A percentile compares a stretch with the other conserved stretches of the same genome.
phyloP scores from a whole-genome alignment of 64 coral and sea anemone genomes.

The Montipora efflorescens region DNA sequence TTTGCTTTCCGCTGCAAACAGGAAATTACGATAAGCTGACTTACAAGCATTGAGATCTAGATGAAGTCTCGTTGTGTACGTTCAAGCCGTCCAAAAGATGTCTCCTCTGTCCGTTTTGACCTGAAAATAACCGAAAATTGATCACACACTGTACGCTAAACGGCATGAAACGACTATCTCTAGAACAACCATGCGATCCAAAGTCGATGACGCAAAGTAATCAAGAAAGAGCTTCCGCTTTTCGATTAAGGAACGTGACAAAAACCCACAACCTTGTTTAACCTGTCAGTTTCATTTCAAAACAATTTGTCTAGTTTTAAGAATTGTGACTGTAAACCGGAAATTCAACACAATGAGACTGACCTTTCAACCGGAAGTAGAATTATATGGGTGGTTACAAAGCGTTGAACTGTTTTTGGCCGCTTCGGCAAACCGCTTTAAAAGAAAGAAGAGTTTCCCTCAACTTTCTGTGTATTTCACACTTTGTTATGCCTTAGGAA shows the following conservation, averaged over 20 bases:
- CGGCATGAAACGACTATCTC: background rate
- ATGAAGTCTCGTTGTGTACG: background rate
- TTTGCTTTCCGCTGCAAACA: background rate
- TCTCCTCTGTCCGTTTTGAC: background rate
- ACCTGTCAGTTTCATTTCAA: conserved; percentile 23
- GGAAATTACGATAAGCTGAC: background rate
- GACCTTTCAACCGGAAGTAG: conserved; percentile 2
- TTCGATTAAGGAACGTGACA: conserved; percentile 23
- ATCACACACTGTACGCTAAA: background rate
- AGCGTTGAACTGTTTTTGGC: conserved; percentile 24
- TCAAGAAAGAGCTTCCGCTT: background rate
- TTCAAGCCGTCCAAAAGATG: background rate
- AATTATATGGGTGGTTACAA: conserved; percentile 18
- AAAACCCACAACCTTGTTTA: background rate
- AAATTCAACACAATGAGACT: background rate
- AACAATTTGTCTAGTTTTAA: background rate
- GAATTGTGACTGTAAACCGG: background rate
- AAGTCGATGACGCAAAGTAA: background rate
- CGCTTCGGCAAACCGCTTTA: background rate
- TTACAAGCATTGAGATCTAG: background rate
- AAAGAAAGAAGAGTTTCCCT: background rate
- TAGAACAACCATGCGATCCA: background rate
- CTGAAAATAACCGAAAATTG: background rate
- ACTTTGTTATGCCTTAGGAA: conserved; percentile 8
- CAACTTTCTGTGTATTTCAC: background rate